A percentile compares a stretch with the other conserved stretches of the same genome.
These are phyloP conservation scores for Aporophyla lueneburgensis DNA, from an alignment of 2,888 invertebrate species.

Conservation along the genomic window DNA sequence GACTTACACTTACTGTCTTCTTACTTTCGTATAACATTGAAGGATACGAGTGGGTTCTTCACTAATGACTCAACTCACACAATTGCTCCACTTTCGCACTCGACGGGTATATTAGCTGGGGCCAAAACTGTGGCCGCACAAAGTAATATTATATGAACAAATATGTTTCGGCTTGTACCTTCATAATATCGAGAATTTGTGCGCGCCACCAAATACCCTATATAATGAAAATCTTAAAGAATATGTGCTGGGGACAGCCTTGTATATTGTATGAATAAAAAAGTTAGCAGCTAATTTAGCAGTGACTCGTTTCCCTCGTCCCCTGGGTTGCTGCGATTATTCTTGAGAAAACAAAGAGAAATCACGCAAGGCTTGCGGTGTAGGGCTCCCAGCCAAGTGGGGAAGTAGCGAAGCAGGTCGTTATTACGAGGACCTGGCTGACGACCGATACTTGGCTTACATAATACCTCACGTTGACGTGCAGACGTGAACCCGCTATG, in stretches of 20 bases:
- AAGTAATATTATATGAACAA: constrained; percentile 47
- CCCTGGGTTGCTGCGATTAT: constrained; percentile 69
- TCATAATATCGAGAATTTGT: constrained; percentile 62
- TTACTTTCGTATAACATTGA: constrained; percentile 59
- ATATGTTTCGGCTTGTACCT: constrained; percentile 55
- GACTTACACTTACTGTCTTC: constrained; percentile 63
- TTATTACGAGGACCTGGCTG: constrained; percentile 72
- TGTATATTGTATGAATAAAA: constrained; percentile 69
- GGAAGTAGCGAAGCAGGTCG: constrained; percentile 74
- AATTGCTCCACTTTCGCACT: constrained; percentile 39
- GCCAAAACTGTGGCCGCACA: constrained; percentile 37
- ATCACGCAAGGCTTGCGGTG: constrained; percentile 69
- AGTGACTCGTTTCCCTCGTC: constrained; percentile 67
- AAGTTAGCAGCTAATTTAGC: constrained; percentile 72
- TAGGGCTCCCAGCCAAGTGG: constrained; percentile 69
- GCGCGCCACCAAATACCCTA: constrained; percentile 38
- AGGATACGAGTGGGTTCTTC: constrained; percentile 40
- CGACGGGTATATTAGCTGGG: constrained; percentile 44
- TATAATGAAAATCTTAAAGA: constrained; percentile 66
- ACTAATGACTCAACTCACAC: constrained; percentile 51
- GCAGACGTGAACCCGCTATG: constrained; percentile 35
- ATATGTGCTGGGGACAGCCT: constrained; percentile 60
- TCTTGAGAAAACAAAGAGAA: constrained; percentile 76
- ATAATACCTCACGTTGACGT: constrained; percentile 51
- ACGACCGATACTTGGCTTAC: constrained; percentile 73